phyloP scores from a whole-genome alignment of 1,140 invertebrate genomes.

The Cardiocondyla obscurior region DNA sequence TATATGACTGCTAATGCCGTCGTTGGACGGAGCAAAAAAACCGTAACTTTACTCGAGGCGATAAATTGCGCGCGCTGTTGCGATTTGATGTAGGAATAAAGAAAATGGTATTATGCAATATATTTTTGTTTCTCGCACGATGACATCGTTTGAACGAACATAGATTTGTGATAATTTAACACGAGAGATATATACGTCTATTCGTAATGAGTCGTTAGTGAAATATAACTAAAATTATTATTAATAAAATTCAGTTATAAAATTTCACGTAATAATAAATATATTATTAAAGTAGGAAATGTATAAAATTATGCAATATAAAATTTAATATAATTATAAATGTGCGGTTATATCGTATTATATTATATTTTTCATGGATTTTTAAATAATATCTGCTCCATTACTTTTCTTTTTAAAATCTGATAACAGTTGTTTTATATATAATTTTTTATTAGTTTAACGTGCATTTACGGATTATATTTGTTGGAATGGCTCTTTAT shows the following conservation, averaged over 20 bases:
- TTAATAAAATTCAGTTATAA: not conserved
- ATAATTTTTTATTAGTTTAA: not conserved
- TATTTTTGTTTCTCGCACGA: not conserved
- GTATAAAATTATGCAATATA: not conserved
- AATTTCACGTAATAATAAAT: not conserved
- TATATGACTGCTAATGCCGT: conserved; percentile 44
- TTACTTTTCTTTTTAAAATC: not conserved
- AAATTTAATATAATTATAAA: not conserved
- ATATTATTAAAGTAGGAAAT: no score
- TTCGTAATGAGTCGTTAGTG: no score
- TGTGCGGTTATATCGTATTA: not conserved
- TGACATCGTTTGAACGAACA: not conserved
- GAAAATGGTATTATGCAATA: not conserved
- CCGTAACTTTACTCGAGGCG: not conserved
- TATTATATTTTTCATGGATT: not conserved
- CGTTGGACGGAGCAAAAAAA: conserved; percentile 6
- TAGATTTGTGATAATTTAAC: not conserved
- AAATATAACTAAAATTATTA: not conserved
- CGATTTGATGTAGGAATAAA: conserved; percentile 11
- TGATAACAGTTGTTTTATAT: not conserved
- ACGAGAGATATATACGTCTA: no score
- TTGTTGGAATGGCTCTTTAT: not conserved
- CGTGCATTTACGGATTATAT: not conserved
- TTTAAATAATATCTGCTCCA: not conserved
- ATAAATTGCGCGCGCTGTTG: not conserved